Evolutionary conservation across 2,113 vertebrate species (phyloP), one percentile per base, ranked within the genome.

Genomic region (Cromileptes altivelis): DNA sequence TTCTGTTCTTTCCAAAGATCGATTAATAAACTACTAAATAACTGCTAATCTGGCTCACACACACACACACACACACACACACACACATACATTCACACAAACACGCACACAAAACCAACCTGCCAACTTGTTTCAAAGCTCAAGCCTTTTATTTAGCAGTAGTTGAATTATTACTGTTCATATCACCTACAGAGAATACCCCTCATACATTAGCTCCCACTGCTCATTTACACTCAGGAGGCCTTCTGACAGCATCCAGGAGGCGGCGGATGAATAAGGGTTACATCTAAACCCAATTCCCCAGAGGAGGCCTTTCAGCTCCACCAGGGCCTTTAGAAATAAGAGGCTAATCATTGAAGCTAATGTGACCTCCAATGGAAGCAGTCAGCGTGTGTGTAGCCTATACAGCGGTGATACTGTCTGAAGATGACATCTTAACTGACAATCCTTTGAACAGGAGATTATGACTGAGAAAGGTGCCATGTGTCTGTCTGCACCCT

Each of bases 271-370:
- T 71, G 80, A 85, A 64, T n/a, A 67, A 70, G 76, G 72, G 63
- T 75, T 70, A 61, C 72, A 81, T 80, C 30, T 80, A 79, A 90
- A 80, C 40, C 88, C 27, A 50, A 25, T 80, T 89, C 86, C 88
- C 90, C 73, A 0, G 53, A 80, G 89, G 47, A 74, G 73, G 60
- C 60, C 78, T 68, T 71, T 88, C 85, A 77, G 85, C 73, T 76
- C 83, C 87, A 82, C 42, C 72, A 56, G 77, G 90, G 63, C 73
- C 75, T 89, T 89, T 80, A 75, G 70, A 87, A 69, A 88, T 57
- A 71, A 92, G 78, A 67, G 76, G 79, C 89, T 87, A 89, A 83
- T 94, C 90, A 88, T 85, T 80, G 88, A 69, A 85, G 86, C 92
- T 92, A 85, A 93, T 94, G 61, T 89, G 85, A 76, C 63, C 85